Conservation (phyloP, 2,113 vertebrate species). For the Phalacrocorax aristotelis region DNA sequence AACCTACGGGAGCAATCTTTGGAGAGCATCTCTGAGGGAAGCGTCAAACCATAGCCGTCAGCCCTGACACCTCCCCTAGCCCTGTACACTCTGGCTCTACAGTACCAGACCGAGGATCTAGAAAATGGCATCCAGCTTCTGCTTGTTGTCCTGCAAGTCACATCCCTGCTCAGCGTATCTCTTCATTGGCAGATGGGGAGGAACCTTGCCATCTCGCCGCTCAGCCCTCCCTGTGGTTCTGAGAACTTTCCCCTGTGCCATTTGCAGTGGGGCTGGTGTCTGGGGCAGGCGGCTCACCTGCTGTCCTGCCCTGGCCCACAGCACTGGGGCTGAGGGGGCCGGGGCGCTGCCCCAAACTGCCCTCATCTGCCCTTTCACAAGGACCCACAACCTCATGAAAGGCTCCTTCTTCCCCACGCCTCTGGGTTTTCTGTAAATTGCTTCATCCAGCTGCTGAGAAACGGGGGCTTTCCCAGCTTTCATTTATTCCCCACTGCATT, state of each 20-base stretch:
- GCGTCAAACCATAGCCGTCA: not conserved
- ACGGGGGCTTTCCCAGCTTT: slow-evolving; percentile 60
- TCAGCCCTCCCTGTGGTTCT: not conserved
- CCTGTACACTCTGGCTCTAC: rapidly evolving
- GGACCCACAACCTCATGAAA: not conserved
- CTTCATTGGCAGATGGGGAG: not conserved
- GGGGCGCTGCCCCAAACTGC: not conserved
- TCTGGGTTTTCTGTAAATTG: slow-evolving; percentile 24
- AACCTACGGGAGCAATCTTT: not conserved
- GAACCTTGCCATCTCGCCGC: not conserved
- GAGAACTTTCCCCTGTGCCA: rapidly evolving
- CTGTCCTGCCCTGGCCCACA: not conserved
- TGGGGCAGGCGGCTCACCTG: not conserved
- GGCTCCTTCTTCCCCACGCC: not conserved
- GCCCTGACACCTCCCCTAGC: not conserved
- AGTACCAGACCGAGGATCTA: not conserved
- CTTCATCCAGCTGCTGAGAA: slow-evolving; percentile 26
- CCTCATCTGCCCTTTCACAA: not conserved
- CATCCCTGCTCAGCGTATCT: not conserved
- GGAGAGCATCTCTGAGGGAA: not conserved
- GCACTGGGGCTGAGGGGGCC: not conserved
- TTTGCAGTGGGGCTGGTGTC: not conserved
- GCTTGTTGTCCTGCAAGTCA: not conserved
- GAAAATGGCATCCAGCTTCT: not conserved
- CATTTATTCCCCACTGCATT: not conserved